These are phyloP conservation scores for Orthosia cruda DNA, from an alignment of 2,888 invertebrate genomes.

Conservation along the genomic window DNA sequence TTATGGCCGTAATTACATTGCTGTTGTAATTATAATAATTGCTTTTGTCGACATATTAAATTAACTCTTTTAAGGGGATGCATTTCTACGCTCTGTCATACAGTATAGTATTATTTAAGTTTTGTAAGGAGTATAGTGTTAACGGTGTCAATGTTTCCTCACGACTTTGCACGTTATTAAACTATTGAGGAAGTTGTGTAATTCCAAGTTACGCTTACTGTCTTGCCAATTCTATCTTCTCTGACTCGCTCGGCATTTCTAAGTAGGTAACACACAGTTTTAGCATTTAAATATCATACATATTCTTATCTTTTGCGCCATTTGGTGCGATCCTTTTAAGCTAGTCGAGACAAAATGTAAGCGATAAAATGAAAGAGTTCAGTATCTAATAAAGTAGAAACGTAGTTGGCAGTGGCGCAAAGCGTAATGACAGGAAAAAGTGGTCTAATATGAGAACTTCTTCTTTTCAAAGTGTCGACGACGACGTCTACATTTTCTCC, in stretches of 20 bases:
- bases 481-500: conserved; percentile 8
- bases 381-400: conserved; percentile 55
- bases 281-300: conserved; percentile 39
- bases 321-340: conserved; percentile 43
- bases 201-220: conserved; percentile 37
- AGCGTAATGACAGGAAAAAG: conserved; percentile 52
- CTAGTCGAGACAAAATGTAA: conserved; percentile 45
- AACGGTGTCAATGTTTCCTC: conserved; percentile 21
- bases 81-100: conserved; percentile 10
- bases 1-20: conserved; percentile 86
- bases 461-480: conserved; percentile 15
- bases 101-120: conserved; percentile 13
- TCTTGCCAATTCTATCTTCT: conserved; percentile 17
- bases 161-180: conserved; percentile 21
- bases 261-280: conserved; percentile 16
- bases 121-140: background rate
- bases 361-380: conserved; percentile 59
- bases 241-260: conserved; percentile 5
- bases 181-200: conserved; percentile 42
- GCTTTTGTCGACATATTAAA: conserved; percentile 87
- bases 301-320: conserved; percentile 38
- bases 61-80: conserved; percentile 82
- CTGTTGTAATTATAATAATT: conserved; percentile 89
- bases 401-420: conserved; percentile 48
- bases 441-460: conserved; percentile 48